Percentiles rank a stretch among this genome's conserved stretches.
phyloP scores from a whole-genome alignment of 1,140 invertebrate genomes.

The Ctenoplectra terminalis region DNA sequence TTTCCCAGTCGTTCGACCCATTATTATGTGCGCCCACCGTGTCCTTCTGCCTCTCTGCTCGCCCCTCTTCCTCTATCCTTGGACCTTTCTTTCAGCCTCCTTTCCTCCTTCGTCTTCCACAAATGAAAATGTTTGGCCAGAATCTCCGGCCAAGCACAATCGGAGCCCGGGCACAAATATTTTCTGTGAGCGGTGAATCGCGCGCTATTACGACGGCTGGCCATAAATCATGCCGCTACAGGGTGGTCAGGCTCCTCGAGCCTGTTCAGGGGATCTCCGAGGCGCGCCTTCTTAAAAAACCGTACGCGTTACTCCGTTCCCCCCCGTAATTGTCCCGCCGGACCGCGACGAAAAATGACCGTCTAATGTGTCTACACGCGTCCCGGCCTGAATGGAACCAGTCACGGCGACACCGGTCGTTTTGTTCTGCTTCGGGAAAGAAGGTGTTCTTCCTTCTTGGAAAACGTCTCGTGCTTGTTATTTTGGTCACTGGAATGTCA shows the following conservation, averaged over 20 bases:
- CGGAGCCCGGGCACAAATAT: slow-evolving; percentile 73
- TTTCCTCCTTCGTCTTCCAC: slow-evolving; percentile 51
- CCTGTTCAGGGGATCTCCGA: slow-evolving; percentile 6
- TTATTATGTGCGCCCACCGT: slow-evolving; percentile 57
- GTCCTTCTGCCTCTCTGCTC: slow-evolving; percentile 16
- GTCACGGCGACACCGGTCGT: slow-evolving; percentile 1
- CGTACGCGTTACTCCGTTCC: slow-evolving; percentile 28
- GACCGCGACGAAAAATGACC: slow-evolving; percentile 35
- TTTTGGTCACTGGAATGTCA: too few species aligned
- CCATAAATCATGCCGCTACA: slow-evolving; percentile 76
- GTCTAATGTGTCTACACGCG: slow-evolving; percentile 48
- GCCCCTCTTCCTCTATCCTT: too few species aligned
- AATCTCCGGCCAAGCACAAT: slow-evolving; percentile 63
- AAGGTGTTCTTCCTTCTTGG: slow-evolving; percentile 3
- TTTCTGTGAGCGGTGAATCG: slow-evolving; percentile 73
- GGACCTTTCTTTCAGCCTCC: too few species aligned
- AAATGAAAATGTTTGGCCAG: slow-evolving; percentile 77
- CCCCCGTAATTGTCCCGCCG: slow-evolving; percentile 30
- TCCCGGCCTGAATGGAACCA: slow-evolving; percentile 4
- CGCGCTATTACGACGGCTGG: slow-evolving; percentile 68
- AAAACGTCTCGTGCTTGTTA: background rate
- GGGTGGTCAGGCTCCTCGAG: slow-evolving; percentile 71
- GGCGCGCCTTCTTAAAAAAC: slow-evolving; percentile 31
- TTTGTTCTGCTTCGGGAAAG: background rate
- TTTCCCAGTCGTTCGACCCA: slow-evolving; percentile 67